Conservation (phyloP, 2,113 vertebrate genomes). For the Carettochelys insculpta region DNA sequence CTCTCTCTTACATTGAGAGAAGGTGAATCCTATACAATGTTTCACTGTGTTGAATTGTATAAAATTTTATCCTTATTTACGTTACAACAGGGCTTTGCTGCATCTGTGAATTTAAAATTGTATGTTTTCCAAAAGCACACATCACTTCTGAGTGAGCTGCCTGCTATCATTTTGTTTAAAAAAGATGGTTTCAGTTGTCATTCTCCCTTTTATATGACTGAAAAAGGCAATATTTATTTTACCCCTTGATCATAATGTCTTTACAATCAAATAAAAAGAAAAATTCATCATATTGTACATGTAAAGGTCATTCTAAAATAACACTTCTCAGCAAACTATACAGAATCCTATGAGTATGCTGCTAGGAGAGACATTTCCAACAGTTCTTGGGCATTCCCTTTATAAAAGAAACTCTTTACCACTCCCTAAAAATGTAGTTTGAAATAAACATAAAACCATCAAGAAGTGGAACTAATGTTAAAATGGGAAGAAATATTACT, state of each 20-base stretch:
- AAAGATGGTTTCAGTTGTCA: constrained; percentile 44
- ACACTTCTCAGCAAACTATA: constrained; percentile 61
- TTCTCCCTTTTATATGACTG: constrained; percentile 41
- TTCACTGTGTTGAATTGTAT: constrained; percentile 52
- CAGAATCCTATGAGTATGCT: constrained; percentile 13
- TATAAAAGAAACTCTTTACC: constrained; percentile 35
- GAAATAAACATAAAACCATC: constrained; percentile 65
- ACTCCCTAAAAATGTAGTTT: constrained; percentile 48
- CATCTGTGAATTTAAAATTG: constrained; percentile 71
- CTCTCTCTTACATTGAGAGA: constrained; percentile 42
- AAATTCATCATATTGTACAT: constrained; percentile 65
- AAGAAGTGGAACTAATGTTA: constrained; percentile 44
- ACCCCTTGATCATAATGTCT: constrained; percentile 66
- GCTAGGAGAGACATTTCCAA: constrained; percentile 28
- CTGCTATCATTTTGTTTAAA: constrained; percentile 39
- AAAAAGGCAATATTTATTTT: constrained; percentile 66
- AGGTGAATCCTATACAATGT: constrained; percentile 16
- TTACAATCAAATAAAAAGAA: constrained; percentile 74
- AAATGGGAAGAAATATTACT: constrained; percentile 42
- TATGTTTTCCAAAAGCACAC: constrained; percentile 57
- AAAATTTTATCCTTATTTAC: constrained; percentile 71
- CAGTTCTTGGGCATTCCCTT: constrained; percentile 38
- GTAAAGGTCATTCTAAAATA: constrained; percentile 71
- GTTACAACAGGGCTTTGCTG: constrained; percentile 63
- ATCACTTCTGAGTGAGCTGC: constrained; percentile 40